Percentiles rank a stretch among this genome's conserved stretches.
These are phyloP conservation scores for Salvelinus sp. DNA, from an alignment of 2,113 vertebrate genomes.

Conservation along the genomic window DNA sequence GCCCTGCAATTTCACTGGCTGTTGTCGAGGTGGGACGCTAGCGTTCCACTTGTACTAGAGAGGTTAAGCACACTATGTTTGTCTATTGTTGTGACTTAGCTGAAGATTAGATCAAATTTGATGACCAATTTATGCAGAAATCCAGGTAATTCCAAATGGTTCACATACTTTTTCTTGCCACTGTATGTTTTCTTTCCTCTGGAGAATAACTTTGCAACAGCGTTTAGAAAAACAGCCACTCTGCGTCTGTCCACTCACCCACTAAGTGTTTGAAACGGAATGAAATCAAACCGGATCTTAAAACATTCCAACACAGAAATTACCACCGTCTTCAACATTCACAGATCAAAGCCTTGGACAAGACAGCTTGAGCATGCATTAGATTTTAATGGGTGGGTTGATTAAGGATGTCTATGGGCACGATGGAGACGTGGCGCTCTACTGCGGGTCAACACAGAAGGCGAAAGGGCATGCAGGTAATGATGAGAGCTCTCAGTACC, in stretches of 20 bases:
- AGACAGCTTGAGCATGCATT: constrained; percentile 32
- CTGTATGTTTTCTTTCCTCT: neutral
- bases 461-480: constrained; percentile 58
- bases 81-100: no score
- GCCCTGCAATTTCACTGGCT: no score
- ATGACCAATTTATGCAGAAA: no score
- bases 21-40: no score
- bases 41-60: no score
- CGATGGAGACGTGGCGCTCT: neutral
- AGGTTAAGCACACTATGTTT: no score
- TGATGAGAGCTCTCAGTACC: constrained; percentile 78
- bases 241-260: no score
- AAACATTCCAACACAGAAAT: neutral
- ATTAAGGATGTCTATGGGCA: constrained; percentile 22
- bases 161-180: no score
- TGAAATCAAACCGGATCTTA: no score
- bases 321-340: neutral
- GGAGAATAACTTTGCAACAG: neutral
- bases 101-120: no score
- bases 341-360: neutral
- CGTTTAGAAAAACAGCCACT: neutral
- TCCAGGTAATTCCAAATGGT: no score
- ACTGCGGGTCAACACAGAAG: constrained; percentile 29
- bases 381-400: constrained; percentile 12
- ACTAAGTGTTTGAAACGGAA: no score